Evolutionary conservation across 2,888 invertebrate genomes (phyloP).

Genomic region (Noctua janthe): DNA sequence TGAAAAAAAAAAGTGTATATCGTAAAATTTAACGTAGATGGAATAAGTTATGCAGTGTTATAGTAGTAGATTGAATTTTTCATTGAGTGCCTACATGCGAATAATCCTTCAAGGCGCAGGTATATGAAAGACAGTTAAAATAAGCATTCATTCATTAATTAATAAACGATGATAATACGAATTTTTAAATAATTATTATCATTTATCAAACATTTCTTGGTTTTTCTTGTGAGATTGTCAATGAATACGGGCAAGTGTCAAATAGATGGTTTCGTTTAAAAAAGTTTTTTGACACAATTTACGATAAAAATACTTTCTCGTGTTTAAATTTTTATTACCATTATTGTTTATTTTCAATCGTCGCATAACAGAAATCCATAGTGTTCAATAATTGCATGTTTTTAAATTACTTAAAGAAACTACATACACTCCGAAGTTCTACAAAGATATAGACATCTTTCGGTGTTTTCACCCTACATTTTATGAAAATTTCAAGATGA

Average conservation of each 20-base stretch:
- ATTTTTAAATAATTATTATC: background rate
- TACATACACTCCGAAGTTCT: background rate
- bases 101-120: background rate
- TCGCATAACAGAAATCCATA: too few species aligned
- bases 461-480: slow-evolving; percentile 3
- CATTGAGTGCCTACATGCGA: background rate
- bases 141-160: slow-evolving; percentile 7
- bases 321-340: too few species aligned
- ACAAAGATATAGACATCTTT: background rate
- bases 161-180: background rate
- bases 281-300: background rate
- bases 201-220: background rate
- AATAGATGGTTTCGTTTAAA: background rate
- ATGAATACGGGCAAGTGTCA: background rate
- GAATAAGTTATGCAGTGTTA: slow-evolving; percentile 7
- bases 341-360: too few species aligned
- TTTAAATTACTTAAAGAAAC: background rate
- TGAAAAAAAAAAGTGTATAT: slow-evolving; percentile 24
- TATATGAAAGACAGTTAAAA: background rate
- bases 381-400: background rate
- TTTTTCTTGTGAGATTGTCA: background rate
- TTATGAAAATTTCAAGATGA: too few species aligned
- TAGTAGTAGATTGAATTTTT: slow-evolving; percentile 15
- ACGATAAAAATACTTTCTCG: too few species aligned
- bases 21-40: slow-evolving; percentile 22